Conservation (phyloP, 2,888 invertebrate genomes). For the Sarcophaga caerulescens region DNA sequence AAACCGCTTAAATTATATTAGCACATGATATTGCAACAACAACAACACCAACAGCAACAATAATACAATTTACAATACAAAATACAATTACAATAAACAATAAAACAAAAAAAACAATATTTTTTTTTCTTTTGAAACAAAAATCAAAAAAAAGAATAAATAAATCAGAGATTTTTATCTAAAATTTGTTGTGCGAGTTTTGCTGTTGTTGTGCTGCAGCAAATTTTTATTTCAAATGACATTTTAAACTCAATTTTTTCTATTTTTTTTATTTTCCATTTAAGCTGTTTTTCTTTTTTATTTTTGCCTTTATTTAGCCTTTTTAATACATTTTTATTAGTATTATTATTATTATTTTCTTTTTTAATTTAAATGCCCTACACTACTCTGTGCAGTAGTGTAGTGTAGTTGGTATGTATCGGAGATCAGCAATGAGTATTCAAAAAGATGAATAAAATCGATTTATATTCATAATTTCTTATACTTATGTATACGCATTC, state of each 20-base stretch:
- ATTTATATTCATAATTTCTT: no score
- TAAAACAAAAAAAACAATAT: constrained; percentile 33
- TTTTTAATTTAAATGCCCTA: no score
- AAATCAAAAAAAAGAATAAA: neutral
- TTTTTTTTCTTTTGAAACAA: constrained; percentile 3
- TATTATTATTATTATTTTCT: constrained; percentile 65
- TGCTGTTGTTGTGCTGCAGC: constrained; percentile 21
- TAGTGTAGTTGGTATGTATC: no score
- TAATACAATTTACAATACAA: constrained; percentile 7
- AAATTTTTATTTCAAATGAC: constrained; percentile 56
- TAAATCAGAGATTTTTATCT: constrained; percentile 63
- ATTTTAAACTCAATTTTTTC: constrained; percentile 32
- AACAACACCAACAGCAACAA: constrained; percentile 28
- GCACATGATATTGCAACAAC: constrained; percentile 50
- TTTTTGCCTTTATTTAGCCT: constrained; percentile 13
- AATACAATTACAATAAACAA: constrained; percentile 47
- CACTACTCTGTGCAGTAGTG: no score
- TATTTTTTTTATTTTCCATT: neutral
- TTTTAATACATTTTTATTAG: constrained; percentile 61
- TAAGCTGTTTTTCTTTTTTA: neutral
- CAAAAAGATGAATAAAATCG: no score
- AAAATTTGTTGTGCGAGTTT: constrained; percentile 55
- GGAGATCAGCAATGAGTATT: no score
- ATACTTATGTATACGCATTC: no score
- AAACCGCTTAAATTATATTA: constrained; percentile 59